Evolutionary conservation across 2,113 vertebrate species (phyloP), one percentile per base, ranked within the genome.

Genomic region (Ptilorrhoa leucosticta): DNA sequence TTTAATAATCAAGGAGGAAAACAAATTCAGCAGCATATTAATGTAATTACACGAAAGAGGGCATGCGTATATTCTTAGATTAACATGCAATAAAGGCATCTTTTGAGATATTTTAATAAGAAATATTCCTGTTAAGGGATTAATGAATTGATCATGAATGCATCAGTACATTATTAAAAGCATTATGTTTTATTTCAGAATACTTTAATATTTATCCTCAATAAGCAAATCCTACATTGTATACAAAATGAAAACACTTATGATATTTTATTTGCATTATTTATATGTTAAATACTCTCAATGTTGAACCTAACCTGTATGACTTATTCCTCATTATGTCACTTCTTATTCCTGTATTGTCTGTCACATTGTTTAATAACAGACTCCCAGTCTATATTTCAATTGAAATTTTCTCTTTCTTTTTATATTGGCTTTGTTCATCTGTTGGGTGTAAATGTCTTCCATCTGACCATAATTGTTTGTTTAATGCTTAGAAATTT

Each of bases 1-100:
- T 44, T 88, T 89, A 92, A 66, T 77, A 86, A 88, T 35, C 33
- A 70, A 54, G 30, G 92, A 77, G 60, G 20, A 87, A 90, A 94
- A 83, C 11, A 90, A 80, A 83, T 70, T 50, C 77, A 54, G 27
- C 19, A 47, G 5, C 39, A 47, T 56, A 78, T 66, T 83, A 54
- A 73, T 39, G 3, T 58, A 81, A 88, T 89, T 86, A 70, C 13
- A 54, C 19, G 53, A 87, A 53, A 53, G 14, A 86, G 6, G 4
- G 2, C 13, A 35, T 83, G 11, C 13, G 30, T 78, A 50, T 31
- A 7, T 71, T 89, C 21, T 95, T 72, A 70, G n/a, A 77, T 80
- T 94, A 81, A 63, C 8, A 14, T 7, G 37, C 5, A 2, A 65
- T 83, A 56, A 73, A 68, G 44, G 1, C 5, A 50, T 39, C 3